Percentiles rank a stretch among this genome's conserved stretches.
phyloP scores from a whole-genome alignment of 2,797 vertebrate species.

The Xenops minutus region DNA sequence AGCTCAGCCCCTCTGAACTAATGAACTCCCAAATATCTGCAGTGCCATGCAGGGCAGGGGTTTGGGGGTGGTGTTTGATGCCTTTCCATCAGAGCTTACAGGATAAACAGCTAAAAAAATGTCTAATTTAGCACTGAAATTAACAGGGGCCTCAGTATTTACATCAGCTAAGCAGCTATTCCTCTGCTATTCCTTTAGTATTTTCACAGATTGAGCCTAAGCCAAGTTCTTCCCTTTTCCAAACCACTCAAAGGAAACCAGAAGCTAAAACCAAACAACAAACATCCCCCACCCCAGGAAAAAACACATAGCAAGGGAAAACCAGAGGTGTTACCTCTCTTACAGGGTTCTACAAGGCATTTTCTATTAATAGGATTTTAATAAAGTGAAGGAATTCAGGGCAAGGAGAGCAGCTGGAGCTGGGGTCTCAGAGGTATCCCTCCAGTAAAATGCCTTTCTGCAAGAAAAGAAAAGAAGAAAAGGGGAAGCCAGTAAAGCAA shows the following conservation, averaged over 20 bases:
- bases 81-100: not conserved
- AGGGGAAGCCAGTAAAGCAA: constrained; percentile 33
- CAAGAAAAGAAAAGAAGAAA: constrained; percentile 11
- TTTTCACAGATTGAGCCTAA: not conserved
- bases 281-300: not conserved
- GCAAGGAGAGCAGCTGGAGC: not conserved
- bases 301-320: not conserved
- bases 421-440: not conserved
- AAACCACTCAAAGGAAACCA: not conserved
- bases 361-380: not conserved
- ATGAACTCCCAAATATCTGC: not conserved
- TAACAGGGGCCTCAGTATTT: not conserved
- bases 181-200: not conserved
- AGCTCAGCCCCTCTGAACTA: not conserved
- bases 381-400: not conserved
- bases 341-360: not conserved
- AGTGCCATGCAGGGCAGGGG: not conserved
- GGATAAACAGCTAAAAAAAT: not conserved
- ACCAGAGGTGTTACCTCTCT: not conserved
- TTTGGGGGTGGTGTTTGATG: fast-evolving
- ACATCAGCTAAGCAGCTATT: not conserved
- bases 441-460: not conserved
- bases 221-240: not conserved
- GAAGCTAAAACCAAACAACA: not conserved
- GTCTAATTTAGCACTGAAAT: not conserved